Evolutionary conservation across 92 coral and sea anemone species (phyloP).

Genomic region (Metridium senile): DNA sequence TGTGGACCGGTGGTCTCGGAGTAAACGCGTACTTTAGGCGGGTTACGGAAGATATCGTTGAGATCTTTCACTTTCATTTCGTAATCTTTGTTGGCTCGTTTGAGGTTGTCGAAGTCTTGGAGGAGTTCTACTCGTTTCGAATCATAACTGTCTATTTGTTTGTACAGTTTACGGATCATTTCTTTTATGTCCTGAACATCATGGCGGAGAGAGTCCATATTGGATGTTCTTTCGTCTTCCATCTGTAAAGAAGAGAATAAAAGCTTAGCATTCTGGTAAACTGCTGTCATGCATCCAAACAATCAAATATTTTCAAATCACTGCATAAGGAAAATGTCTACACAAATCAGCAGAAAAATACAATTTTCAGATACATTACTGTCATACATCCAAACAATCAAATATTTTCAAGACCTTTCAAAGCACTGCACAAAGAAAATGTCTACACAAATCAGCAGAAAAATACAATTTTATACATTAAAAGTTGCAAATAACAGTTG

Average conservation of each 20-base stretch:
- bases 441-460: too few relatives aligned
- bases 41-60: slow-evolving; percentile 26
- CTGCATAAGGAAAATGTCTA: too few relatives aligned
- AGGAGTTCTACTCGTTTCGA: slow-evolving; percentile 15
- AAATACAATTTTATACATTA: too few relatives aligned
- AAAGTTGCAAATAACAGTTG: too few relatives aligned
- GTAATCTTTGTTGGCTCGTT: slow-evolving; percentile 36
- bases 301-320: too few relatives aligned
- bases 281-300: too few relatives aligned
- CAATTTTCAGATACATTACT: too few relatives aligned
- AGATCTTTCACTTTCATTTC: slow-evolving; percentile 34
- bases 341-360: too few relatives aligned
- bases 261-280: too few relatives aligned
- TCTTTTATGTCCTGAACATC: slow-evolving; percentile 31
- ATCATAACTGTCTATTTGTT: slow-evolving; percentile 24
- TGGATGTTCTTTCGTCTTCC: slow-evolving; percentile 18
- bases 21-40: background rate
- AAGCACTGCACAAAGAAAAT: too few relatives aligned
- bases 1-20: background rate
- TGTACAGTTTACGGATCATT: slow-evolving; percentile 26
- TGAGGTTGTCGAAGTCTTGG: slow-evolving; percentile 31
- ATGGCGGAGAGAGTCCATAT: slow-evolving; percentile 18
- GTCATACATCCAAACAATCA: too few relatives aligned
- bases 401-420: too few relatives aligned
- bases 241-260: slow-evolving; percentile 6